Conservation (phyloP, 64 coral and sea anemone species). For the Hydrozoanthus tunicans region DNA sequence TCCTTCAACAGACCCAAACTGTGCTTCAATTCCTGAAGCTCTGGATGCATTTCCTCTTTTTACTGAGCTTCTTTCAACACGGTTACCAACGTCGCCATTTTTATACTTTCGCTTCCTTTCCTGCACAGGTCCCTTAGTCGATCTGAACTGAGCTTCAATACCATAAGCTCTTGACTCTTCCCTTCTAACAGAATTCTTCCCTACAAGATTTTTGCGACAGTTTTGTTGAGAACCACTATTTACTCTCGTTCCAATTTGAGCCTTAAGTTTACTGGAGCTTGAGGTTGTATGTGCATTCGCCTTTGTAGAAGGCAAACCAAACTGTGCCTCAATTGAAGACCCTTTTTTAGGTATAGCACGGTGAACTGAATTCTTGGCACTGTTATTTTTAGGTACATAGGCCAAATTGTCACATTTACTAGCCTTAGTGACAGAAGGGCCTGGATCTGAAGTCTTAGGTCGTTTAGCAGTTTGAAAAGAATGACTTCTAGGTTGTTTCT, state of each 20-base stretch:
- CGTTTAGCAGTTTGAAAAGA: not conserved
- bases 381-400: not conserved
- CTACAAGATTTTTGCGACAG: not conserved
- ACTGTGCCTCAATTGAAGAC: conserved; percentile 18
- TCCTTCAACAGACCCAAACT: not conserved
- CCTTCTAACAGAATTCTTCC: not conserved
- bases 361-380: not conserved
- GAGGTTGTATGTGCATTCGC: not conserved
- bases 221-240: not conserved
- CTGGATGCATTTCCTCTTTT: not conserved
- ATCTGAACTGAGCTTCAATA: conserved; percentile 2
- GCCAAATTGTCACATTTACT: not conserved
- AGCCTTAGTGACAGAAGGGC: not conserved
- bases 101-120: no score
- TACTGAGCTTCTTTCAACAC: not conserved
- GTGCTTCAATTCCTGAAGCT: not conserved
- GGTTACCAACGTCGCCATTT: no score
- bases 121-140: not conserved
- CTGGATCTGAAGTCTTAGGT: not conserved
- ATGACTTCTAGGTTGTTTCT: not conserved
- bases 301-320: not conserved
- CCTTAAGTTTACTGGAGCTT: not conserved
- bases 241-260: not conserved
- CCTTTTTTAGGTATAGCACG: not conserved
- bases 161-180: not conserved